These are phyloP conservation scores for Leptodactylus fuscus DNA, from an alignment of 2,113 vertebrate species.

Conservation along the genomic window DNA sequence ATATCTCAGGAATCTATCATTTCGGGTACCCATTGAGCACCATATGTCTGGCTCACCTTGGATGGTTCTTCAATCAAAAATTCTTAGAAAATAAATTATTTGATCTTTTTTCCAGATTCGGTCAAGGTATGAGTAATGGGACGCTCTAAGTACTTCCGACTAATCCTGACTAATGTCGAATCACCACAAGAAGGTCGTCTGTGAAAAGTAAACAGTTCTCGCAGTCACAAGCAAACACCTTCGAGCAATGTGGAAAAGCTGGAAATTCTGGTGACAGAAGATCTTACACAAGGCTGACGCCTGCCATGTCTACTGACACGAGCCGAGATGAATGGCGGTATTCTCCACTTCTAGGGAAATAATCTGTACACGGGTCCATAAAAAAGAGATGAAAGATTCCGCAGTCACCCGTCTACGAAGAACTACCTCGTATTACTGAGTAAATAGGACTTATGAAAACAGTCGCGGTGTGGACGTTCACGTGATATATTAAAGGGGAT, in stretches of 20 bases:
- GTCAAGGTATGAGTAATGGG: neutral
- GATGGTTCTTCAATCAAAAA: too few relatives aligned
- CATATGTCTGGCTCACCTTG: too few relatives aligned
- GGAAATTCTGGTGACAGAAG: slow-evolving; percentile 46
- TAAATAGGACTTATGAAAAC: too few relatives aligned
- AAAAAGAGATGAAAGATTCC: neutral
- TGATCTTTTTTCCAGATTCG: too few relatives aligned
- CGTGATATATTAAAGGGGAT: too few relatives aligned
- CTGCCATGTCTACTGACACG: neutral
- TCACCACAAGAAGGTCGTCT: neutral
- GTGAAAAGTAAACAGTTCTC: slow-evolving; percentile 3
- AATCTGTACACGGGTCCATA: neutral
- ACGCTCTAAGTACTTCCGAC: neutral
- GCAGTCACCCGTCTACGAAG: too few relatives aligned
- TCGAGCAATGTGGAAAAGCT: slow-evolving; percentile 46
- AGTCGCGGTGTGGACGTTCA: too few relatives aligned
- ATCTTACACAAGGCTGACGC: neutral
- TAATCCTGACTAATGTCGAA: neutral
- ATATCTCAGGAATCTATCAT: too few relatives aligned
- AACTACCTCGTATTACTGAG: too few relatives aligned
- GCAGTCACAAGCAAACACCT: slow-evolving; percentile 24
- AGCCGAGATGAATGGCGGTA: neutral
- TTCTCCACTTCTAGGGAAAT: neutral
- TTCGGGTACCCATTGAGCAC: too few relatives aligned
- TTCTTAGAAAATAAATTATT: too few relatives aligned